Conservation (phyloP, 2,113 vertebrate species). For the Australoheros scitulus region DNA sequence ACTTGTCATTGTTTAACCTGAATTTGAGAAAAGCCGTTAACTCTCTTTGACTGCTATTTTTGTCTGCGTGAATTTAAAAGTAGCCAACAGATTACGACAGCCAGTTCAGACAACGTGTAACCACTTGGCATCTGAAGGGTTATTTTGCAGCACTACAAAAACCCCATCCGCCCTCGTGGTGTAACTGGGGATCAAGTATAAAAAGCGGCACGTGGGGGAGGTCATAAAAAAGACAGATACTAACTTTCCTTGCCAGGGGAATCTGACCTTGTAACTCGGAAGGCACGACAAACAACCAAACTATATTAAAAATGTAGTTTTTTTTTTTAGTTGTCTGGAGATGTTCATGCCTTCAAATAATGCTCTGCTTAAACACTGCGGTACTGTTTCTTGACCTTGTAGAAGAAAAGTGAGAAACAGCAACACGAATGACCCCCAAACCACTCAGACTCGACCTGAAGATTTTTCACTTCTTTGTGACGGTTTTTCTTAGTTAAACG, state of each 20-base stretch:
- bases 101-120: background rate
- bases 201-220: conserved; percentile 10
- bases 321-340: background rate
- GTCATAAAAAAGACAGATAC: conserved; percentile 24
- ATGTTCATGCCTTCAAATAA: background rate
- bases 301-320: background rate
- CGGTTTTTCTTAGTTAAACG: background rate
- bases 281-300: background rate
- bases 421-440: background rate
- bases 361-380: background rate
- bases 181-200: background rate
- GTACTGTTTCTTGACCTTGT: background rate
- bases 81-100: background rate
- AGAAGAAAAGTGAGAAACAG: background rate
- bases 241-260: conserved; percentile 11
- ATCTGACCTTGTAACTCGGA: background rate
- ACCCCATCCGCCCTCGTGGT: conserved; percentile 42
- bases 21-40: background rate
- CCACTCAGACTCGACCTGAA: background rate
- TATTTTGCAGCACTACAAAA: conserved; percentile 24
- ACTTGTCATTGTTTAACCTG: background rate
- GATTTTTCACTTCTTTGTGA: background rate
- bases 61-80: conserved; percentile 18
- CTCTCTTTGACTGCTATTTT: background rate
- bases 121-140: conserved; percentile 6